phyloP scores from a whole-genome alignment of 2,888 invertebrate species.

The Amphimallon solstitiale region DNA sequence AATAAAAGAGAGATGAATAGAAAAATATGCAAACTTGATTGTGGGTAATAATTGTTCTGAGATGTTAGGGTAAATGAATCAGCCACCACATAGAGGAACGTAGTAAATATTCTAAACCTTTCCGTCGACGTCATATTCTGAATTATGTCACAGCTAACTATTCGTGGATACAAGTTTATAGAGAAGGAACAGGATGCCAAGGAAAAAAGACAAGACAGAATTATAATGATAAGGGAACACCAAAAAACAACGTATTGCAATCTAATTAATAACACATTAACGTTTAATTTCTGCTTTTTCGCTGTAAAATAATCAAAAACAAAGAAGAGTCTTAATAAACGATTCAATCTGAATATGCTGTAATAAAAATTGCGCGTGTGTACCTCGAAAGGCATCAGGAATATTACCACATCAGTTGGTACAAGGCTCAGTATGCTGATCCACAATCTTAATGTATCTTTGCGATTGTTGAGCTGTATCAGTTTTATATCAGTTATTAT shows the following conservation, averaged over 20 bases:
- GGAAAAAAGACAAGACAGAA: not conserved
- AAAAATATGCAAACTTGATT: constrained; percentile 25
- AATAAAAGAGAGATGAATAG: constrained; percentile 28
- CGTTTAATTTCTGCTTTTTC: constrained; percentile 31
- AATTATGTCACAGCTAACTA: constrained; percentile 8
- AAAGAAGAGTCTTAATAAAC: constrained; percentile 25
- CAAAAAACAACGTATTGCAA: constrained; percentile 25
- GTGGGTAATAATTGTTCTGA: constrained; percentile 28
- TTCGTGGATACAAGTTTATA: constrained; percentile 21
- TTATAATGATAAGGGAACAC: constrained; percentile 8
- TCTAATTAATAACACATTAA: constrained; percentile 21
- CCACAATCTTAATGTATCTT: constrained; percentile 11
- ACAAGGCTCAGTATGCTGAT: constrained; percentile 30
- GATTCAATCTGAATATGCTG: constrained; percentile 32
- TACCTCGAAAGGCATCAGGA: not conserved
- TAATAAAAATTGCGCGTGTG: not conserved
- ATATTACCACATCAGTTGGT: constrained; percentile 31
- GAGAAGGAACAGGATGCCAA: not conserved
- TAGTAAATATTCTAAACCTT: constrained; percentile 17
- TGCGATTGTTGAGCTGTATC: constrained; percentile 23
- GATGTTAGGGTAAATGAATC: constrained; percentile 10
- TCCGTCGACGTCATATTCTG: not conserved
- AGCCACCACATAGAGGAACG: constrained; percentile 22
- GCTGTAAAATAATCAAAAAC: constrained; percentile 28
- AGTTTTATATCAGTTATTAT: constrained; percentile 22